A percentile compares a stretch with the other conserved stretches of the same genome.
phyloP scores from a whole-genome alignment of 2,797 vertebrate species.

The Platalea minor region DNA sequence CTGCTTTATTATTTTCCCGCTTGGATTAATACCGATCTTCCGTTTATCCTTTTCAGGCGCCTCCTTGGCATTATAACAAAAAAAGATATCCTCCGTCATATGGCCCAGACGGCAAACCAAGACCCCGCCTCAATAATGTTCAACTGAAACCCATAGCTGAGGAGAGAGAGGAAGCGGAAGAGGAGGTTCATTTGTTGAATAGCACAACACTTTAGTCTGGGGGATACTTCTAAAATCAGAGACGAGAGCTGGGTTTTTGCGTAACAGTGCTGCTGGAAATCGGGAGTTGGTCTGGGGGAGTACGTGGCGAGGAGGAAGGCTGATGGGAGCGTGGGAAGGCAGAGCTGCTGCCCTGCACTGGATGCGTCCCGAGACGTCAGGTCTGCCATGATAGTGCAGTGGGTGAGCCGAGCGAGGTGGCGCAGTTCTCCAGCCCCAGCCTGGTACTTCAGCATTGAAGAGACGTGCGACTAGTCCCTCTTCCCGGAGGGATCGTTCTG shows the following conservation, averaged over 20 bases:
- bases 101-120: slow-evolving; percentile 99
- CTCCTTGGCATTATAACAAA: slow-evolving; percentile 99
- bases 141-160: slow-evolving; percentile 88
- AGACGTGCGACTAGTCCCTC: slow-evolving; percentile 52
- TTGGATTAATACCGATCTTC: slow-evolving; percentile 58
- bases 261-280: slow-evolving; percentile 59
- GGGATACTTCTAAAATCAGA: slow-evolving; percentile 38
- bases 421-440: slow-evolving; percentile 41
- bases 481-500: slow-evolving; percentile 70
- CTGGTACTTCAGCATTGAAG: slow-evolving; percentile 56
- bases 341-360: slow-evolving; percentile 62
- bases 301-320: neutral
- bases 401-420: neutral
- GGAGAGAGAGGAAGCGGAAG: slow-evolving; percentile 81
- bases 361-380: slow-evolving; percentile 57
- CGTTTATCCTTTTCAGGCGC: slow-evolving; percentile 83
- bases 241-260: slow-evolving; percentile 57
- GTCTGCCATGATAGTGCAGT: slow-evolving; percentile 67
- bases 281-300: slow-evolving; percentile 55
- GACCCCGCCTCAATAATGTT: slow-evolving; percentile 99
- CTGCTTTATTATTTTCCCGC: neutral
- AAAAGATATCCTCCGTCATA: slow-evolving; percentile 99
- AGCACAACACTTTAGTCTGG: slow-evolving; percentile 85
- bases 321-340: slow-evolving; percentile 29
- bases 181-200: slow-evolving; percentile 88